phyloP scores from a whole-genome alignment of 2,888 invertebrate genomes.

The Acrobasis suavella region DNA sequence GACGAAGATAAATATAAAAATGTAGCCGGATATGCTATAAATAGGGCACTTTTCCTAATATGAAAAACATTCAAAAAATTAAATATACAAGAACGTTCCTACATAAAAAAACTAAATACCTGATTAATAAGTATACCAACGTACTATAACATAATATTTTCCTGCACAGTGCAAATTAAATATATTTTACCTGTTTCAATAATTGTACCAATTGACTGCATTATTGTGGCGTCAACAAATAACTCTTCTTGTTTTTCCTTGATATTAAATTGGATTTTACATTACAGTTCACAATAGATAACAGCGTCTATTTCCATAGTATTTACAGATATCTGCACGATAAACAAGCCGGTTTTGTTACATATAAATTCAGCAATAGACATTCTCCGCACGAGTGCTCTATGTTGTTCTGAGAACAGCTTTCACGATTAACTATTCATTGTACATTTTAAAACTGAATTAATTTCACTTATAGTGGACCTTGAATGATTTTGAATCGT shows the following conservation, averaged over 20 bases:
- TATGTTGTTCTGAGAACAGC: slow-evolving; percentile 65
- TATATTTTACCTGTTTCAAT: slow-evolving; percentile 1
- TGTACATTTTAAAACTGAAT: slow-evolving; percentile 61
- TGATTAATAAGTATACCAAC: too few species aligned
- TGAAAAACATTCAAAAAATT: too few species aligned
- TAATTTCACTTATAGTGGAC: slow-evolving; percentile 43
- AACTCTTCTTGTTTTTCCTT: slow-evolving; percentile 3
- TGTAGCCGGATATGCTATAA: too few species aligned
- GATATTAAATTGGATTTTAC: background rate
- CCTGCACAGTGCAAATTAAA: background rate
- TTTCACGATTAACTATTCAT: slow-evolving; percentile 66
- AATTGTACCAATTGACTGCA: slow-evolving; percentile 5
- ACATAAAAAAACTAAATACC: too few species aligned
- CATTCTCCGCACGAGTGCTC: slow-evolving; percentile 56
- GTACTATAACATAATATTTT: background rate
- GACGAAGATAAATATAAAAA: too few species aligned
- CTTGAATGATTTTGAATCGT: slow-evolving; percentile 46
- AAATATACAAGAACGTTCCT: too few species aligned
- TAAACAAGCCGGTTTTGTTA: background rate
- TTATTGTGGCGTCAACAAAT: background rate
- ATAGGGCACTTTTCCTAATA: too few species aligned
- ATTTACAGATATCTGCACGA: slow-evolving; percentile 11
- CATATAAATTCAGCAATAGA: slow-evolving; percentile 41
- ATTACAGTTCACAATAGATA: slow-evolving; percentile 2
- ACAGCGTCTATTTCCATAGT: background rate